Evolutionary conservation across 2,113 vertebrate species (phyloP), one percentile per base, ranked within the genome.

Genomic region (Campylorhamphus procurvoides): DNA sequence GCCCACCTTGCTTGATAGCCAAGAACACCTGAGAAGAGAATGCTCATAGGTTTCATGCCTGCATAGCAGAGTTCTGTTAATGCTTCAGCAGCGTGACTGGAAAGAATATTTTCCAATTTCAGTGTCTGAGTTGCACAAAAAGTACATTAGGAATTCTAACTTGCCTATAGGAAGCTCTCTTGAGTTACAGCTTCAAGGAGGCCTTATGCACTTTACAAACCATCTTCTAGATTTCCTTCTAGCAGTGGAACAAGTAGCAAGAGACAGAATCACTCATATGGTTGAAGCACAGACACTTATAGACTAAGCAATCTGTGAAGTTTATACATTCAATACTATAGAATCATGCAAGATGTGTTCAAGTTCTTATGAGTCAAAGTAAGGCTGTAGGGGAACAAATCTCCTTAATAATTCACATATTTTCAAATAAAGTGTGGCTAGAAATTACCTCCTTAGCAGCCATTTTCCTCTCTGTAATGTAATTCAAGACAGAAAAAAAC

Each of bases 331-430:
- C 22, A 67, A 31, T 92, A 53, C 23, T 20, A 14, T 3, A n/a
- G 58, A 78, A 78, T 52, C 6, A 47, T 10, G 8, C 9, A 75
- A 31, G 20, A 33, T 6, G 3, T 15, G 14, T 71, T 67, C 4
- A n/a, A 47, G 24, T 29, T 39, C 29, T 84, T 55, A 58, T 5
- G 58, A 4, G 44, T 39, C 23, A 58, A 75, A 84, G 31, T 52
- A 80, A 46, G 33, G 66, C 4, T 0, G 1, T 9, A 5, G 18
- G 5, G 3, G 5, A 4, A 3, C 19, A 29, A 66, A 2, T 6
- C 31, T 33, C 25, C 14, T 31, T 68, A 80, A 67, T 42, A 10
- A 49, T 60, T 66, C 29, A 28, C 47, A 42, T 4, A 15, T 63
- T 84, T 90, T 53, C 44, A 31, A 84, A 39, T 15, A 62, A 80